Percentiles rank a stretch among this genome's conserved stretches.
Conservation (phyloP, 2,888 invertebrate species). For the Mystacides longicornis region DNA sequence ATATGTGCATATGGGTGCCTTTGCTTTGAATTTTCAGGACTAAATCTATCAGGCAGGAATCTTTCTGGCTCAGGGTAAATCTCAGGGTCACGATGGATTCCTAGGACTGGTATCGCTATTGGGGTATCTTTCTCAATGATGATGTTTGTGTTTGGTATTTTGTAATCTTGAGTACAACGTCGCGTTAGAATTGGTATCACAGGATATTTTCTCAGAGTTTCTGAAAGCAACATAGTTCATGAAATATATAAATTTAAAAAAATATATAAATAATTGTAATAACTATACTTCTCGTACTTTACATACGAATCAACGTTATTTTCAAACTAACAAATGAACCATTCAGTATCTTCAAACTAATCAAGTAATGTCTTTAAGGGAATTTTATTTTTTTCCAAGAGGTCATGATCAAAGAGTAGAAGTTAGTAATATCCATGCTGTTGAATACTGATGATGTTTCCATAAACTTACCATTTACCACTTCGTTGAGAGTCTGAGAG, state of each 20-base stretch:
- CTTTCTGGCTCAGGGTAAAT: constrained; percentile 32
- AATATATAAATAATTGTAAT: too few species aligned
- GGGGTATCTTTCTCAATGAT: constrained; percentile 30
- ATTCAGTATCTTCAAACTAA: too few species aligned
- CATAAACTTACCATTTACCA: constrained; percentile 38
- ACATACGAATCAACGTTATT: too few species aligned
- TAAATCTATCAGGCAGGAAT: constrained; percentile 35
- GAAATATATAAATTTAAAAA: not conserved
- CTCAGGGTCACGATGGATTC: constrained; percentile 31
- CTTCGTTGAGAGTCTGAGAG: constrained; percentile 42
- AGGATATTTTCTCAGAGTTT: constrained; percentile 35
- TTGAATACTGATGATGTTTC: too few species aligned
- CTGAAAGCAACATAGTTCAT: too few species aligned
- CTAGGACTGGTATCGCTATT: constrained; percentile 31
- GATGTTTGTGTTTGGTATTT: constrained; percentile 27
- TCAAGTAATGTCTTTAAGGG: too few species aligned
- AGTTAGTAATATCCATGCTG: too few species aligned
- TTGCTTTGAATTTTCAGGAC: constrained; percentile 28
- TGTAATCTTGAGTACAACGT: constrained; percentile 27
- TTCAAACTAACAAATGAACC: too few species aligned
- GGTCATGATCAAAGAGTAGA: too few species aligned
- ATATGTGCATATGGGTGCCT: constrained; percentile 28
- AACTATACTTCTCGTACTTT: too few species aligned
- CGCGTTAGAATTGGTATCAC: constrained; percentile 29
- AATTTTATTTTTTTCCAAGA: too few species aligned